Percentiles rank a stretch among this genome's conserved stretches.
phyloP scores from a whole-genome alignment of 2,888 invertebrate genomes.

The Apotomis capreana region DNA sequence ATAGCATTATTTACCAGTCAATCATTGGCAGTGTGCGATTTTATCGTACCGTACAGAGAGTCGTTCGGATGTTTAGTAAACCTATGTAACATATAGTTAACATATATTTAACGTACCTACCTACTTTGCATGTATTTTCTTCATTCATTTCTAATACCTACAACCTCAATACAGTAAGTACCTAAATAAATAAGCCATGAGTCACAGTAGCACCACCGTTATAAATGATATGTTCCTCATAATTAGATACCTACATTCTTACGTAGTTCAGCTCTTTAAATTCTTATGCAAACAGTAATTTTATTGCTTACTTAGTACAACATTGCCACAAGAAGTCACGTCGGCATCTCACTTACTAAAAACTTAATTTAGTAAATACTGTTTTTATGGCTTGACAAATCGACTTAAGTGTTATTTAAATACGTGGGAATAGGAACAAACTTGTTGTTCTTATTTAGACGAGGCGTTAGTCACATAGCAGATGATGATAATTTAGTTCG shows the following conservation, averaged over 20 bases:
- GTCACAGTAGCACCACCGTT: slow-evolving; percentile 15
- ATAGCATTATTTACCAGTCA: too few relatives aligned
- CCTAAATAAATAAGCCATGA: slow-evolving; percentile 13
- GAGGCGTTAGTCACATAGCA: slow-evolving; percentile 15
- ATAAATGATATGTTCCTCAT: slow-evolving; percentile 24
- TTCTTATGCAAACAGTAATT: slow-evolving; percentile 53
- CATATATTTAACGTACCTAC: too few relatives aligned
- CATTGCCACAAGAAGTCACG: slow-evolving; percentile 57
- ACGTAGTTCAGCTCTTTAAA: slow-evolving; percentile 32
- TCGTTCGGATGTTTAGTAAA: too few relatives aligned
- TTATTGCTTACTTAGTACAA: slow-evolving; percentile 50
- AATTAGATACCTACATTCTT: background rate
- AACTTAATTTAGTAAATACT: slow-evolving; percentile 53
- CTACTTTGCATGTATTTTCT: background rate
- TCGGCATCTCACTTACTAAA: slow-evolving; percentile 53
- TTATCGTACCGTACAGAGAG: too few relatives aligned
- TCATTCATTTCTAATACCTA: background rate
- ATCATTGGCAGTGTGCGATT: too few relatives aligned
- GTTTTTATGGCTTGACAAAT: slow-evolving; percentile 54
- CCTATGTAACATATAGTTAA: too few relatives aligned
- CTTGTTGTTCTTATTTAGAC: slow-evolving; percentile 42
- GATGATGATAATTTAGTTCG: too few relatives aligned
- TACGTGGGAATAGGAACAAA: slow-evolving; percentile 50
- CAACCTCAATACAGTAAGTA: slow-evolving; percentile 3
- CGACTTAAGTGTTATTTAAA: slow-evolving; percentile 55